These are phyloP conservation scores for Tipula helvola DNA, from an alignment of 2,888 invertebrate species.

Conservation along the genomic window DNA sequence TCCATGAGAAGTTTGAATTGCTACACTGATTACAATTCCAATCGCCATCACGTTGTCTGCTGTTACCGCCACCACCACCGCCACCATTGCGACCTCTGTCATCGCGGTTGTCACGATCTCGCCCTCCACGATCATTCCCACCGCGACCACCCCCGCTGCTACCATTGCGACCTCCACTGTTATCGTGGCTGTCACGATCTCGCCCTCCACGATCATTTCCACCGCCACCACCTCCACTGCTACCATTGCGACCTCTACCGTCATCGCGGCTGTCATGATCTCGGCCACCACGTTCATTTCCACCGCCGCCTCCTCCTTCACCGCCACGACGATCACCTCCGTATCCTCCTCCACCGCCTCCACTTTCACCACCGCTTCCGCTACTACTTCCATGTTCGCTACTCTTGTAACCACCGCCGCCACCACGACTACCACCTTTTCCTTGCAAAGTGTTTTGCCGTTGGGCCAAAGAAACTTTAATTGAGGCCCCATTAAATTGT, in stretches of 20 bases:
- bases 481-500: conserved; percentile 73
- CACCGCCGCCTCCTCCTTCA: conserved; percentile 20
- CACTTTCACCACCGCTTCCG: conserved; percentile 32
- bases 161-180: too few species aligned
- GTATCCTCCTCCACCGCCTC: conserved; percentile 18
- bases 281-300: conserved; percentile 36
- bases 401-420: conserved; percentile 37
- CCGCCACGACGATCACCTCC: conserved; percentile 28
- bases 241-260: conserved; percentile 37
- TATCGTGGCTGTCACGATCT: too few species aligned
- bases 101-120: conserved; percentile 29
- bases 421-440: conserved; percentile 39
- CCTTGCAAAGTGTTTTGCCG: conserved; percentile 62
- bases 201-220: conserved; percentile 23
- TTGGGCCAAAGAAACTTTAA: conserved; percentile 64
- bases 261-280: conserved; percentile 31
- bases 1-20: conserved; percentile 94
- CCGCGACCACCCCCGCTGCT: conserved; percentile 8
- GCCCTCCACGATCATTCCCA: conserved; percentile 35
- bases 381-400: conserved; percentile 39
- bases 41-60: conserved; percentile 75
- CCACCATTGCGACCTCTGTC: conserved; percentile 38
- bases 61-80: conserved; percentile 42
- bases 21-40: conserved; percentile 86
- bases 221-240: conserved; percentile 43